Conservation (phyloP, 1,140 invertebrate species). For the Ctenoplectra terminalis region DNA sequence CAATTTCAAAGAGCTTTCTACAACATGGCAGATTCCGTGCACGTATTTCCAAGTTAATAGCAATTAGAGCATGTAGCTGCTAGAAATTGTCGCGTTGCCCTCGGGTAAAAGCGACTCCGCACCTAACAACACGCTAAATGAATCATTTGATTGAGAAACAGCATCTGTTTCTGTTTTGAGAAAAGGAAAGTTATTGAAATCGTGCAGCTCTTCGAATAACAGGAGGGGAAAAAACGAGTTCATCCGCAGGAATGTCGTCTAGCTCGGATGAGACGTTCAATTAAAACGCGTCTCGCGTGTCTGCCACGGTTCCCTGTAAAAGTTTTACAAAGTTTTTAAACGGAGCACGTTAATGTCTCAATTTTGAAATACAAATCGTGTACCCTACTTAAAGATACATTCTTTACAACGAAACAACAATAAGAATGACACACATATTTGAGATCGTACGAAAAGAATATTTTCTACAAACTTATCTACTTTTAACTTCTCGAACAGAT, state of each 20-base stretch:
- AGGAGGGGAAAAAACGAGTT: neutral
- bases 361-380: neutral
- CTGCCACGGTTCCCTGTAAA: neutral
- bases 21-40: neutral
- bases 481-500: too few relatives aligned
- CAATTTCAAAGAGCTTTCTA: neutral
- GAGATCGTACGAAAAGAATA: neutral
- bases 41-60: neutral
- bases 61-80: conserved; percentile 10
- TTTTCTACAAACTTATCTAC: too few relatives aligned
- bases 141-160: conserved; percentile 41
- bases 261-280: neutral
- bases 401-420: neutral
- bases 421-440: neutral
- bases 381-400: neutral
- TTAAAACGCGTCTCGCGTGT: neutral
- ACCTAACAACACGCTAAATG: conserved; percentile 6
- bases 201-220: neutral
- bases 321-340: neutral
- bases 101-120: neutral
- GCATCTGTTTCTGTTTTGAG: conserved; percentile 24
- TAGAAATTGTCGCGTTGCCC: neutral
- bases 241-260: neutral
- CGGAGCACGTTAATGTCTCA: too few relatives aligned
- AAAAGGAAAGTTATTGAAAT: conserved; percentile 27